A percentile compares a stretch with the other conserved stretches of the same genome.
Evolutionary conservation across 2,888 invertebrate species (phyloP).

Genomic region (Acronicta psi): DNA sequence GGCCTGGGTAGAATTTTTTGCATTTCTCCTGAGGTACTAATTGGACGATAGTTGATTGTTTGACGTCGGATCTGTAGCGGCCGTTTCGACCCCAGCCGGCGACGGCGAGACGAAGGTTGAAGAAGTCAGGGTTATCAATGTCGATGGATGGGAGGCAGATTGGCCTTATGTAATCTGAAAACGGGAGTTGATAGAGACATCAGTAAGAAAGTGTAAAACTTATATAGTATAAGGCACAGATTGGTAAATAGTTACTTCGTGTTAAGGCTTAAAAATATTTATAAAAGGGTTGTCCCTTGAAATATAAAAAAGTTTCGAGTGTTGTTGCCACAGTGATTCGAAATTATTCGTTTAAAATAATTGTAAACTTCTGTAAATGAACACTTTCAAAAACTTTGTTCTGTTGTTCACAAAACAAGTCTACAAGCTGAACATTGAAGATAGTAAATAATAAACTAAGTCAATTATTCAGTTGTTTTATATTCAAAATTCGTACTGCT

Average conservation of each 20-base stretch:
- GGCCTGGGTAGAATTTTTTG: constrained; percentile 67
- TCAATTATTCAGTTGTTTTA: constrained; percentile 21
- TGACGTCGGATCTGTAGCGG: constrained; percentile 71
- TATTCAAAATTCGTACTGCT: constrained; percentile 29
- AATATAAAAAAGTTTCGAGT: too few relatives aligned
- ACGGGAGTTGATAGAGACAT: constrained; percentile 4
- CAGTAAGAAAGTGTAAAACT: background rate
- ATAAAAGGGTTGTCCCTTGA: too few relatives aligned
- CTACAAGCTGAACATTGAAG: constrained; percentile 14
- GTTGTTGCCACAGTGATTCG: background rate
- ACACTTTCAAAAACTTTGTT: constrained; percentile 20
- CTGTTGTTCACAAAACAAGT: constrained; percentile 37
- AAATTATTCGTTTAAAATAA: constrained; percentile 18
- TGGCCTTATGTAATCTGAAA: constrained; percentile 81
- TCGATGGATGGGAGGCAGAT: constrained; percentile 80
- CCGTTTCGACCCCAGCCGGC: constrained; percentile 84
- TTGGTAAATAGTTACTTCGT: too few relatives aligned
- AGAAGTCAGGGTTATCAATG: constrained; percentile 73
- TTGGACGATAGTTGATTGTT: constrained; percentile 80
- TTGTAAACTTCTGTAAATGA: constrained; percentile 12
- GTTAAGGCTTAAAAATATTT: too few relatives aligned
- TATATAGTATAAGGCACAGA: background rate
- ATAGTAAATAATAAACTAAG: constrained; percentile 14
- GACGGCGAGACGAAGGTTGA: constrained; percentile 75
- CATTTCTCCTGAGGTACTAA: constrained; percentile 77